phyloP scores from a whole-genome alignment of 2,797 vertebrate species.

The Bovichtus variegatus region DNA sequence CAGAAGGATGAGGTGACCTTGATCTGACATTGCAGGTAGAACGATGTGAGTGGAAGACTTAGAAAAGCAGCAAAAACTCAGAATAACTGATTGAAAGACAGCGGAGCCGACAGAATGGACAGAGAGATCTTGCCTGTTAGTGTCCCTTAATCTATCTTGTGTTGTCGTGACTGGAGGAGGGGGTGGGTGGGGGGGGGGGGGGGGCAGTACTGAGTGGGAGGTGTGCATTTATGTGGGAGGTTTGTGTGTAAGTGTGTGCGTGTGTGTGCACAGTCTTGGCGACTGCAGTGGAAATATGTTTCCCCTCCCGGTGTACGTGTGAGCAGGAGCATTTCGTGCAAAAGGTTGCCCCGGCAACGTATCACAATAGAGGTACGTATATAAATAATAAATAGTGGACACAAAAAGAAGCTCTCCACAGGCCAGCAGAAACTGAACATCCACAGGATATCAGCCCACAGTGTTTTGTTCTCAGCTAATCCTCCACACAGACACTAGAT shows the following conservation, averaged over 20 bases:
- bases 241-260: constrained; percentile 27
- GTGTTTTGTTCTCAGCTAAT: constrained; percentile 62
- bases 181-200: constrained; percentile 29
- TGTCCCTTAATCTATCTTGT: constrained; percentile 58
- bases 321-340: constrained; percentile 64
- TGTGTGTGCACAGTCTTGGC: constrained; percentile 54
- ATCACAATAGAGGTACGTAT: constrained; percentile 77
- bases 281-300: constrained; percentile 77
- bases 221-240: constrained; percentile 54
- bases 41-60: constrained; percentile 40
- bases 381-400: constrained; percentile 81
- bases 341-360: constrained; percentile 76
- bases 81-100: constrained; percentile 29
- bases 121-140: constrained; percentile 42
- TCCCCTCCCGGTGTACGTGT: constrained; percentile 71
- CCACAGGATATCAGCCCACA: constrained; percentile 63
- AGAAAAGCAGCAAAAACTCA: constrained; percentile 18
- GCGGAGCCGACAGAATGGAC: constrained; percentile 10
- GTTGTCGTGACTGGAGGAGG: constrained; percentile 67
- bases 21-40: constrained; percentile 65
- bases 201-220: constrained; percentile 57
- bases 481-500: constrained; percentile 53
- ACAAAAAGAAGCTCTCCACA: constrained; percentile 72
- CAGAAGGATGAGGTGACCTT: constrained; percentile 67
- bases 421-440: constrained; percentile 64